phyloP scores from a whole-genome alignment of 2,797 vertebrate species.

The Ispidina picta region DNA sequence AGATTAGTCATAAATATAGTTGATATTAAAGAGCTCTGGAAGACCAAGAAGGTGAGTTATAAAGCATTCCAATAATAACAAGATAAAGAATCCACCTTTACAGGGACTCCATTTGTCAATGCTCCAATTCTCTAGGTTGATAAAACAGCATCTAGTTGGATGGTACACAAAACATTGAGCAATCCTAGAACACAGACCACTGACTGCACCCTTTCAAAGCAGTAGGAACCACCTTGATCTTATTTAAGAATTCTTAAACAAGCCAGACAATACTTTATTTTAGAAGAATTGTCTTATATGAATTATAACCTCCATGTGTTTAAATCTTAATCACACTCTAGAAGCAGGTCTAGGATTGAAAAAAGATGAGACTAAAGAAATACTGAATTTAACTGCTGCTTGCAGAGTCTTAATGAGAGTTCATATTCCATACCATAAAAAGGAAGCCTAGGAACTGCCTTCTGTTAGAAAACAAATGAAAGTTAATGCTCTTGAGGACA shows the following conservation, averaged over 20 bases:
- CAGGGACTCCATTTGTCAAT: not conserved
- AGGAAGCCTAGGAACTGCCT: not conserved
- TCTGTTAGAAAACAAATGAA: not conserved
- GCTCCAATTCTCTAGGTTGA: not conserved
- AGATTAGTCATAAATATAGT: not conserved
- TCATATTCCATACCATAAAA: not conserved
- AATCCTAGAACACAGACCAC: not conserved
- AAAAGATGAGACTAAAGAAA: not conserved
- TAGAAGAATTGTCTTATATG: not conserved
- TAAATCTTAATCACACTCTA: not conserved
- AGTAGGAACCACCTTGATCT: not conserved
- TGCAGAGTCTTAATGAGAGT: not conserved
- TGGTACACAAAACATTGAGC: not conserved
- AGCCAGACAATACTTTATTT: not conserved
- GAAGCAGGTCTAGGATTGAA: not conserved
- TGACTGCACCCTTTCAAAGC: not conserved
- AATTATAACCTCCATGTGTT: not conserved
- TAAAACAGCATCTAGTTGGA: not conserved
- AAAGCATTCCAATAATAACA: not conserved
- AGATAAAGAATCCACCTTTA: not conserved
- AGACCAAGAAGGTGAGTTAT: not conserved
- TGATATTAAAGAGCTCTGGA: not conserved
- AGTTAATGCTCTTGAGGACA: not conserved
- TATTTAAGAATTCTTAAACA: not conserved
- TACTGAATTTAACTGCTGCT: not conserved